Evolutionary conservation across 1,140 invertebrate species (phyloP).

Genomic region (Streblospio benedicti): DNA sequence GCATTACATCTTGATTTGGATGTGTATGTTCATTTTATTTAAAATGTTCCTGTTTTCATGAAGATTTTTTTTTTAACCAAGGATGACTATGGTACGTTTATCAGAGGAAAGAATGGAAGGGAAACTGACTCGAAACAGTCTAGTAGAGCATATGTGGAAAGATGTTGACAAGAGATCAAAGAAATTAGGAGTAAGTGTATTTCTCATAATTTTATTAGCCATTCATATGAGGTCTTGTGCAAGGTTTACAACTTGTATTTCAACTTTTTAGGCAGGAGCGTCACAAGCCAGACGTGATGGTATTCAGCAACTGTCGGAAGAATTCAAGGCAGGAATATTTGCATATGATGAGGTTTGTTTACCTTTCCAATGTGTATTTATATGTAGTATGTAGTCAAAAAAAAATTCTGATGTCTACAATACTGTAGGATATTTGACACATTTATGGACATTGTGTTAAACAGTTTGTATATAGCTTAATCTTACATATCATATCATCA

Average conservation of each 20-base stretch:
- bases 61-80: neutral
- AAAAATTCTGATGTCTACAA: too few species aligned
- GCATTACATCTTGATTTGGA: neutral
- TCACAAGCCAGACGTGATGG: conserved; percentile 26
- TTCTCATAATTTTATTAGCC: neutral
- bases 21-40: neutral
- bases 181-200: conserved; percentile 56
- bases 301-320: conserved; percentile 54
- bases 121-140: conserved; percentile 58
- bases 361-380: neutral
- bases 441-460: too few species aligned
- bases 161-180: conserved; percentile 65
- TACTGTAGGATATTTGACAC: too few species aligned
- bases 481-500: too few species aligned
- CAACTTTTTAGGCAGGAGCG: conserved; percentile 29
- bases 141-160: conserved; percentile 70
- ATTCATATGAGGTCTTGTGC: neutral
- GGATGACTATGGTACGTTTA: conserved; percentile 66
- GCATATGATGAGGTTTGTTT: conserved; percentile 64
- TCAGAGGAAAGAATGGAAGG: conserved; percentile 69
- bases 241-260: neutral
- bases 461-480: too few species aligned
- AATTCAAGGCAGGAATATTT: conserved; percentile 73
- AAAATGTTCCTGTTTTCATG: neutral
- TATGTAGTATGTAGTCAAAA: neutral